Conservation (phyloP, 2,797 vertebrate genomes). For the Podargus strigoides region DNA sequence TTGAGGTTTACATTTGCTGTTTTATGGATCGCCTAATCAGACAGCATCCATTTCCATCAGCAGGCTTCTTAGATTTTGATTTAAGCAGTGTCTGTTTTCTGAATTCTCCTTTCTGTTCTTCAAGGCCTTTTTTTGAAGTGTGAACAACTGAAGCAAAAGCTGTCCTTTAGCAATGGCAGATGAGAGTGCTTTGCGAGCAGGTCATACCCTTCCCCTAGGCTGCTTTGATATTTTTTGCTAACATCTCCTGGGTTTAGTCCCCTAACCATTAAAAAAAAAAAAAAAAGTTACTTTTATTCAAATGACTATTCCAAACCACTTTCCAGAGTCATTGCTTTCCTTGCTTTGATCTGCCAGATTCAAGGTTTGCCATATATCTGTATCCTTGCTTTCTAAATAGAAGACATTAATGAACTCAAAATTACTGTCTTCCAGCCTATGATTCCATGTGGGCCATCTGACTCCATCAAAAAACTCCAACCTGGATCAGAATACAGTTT, state of each 20-base stretch:
- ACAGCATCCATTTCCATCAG: background rate
- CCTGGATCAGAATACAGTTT: background rate
- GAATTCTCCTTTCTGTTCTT: background rate
- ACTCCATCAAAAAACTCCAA: background rate
- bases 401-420: background rate
- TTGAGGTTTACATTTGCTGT: background rate
- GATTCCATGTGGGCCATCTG: background rate
- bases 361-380: background rate
- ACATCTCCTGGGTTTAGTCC: background rate
- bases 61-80: background rate
- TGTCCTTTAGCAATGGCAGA: background rate
- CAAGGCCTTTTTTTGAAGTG: background rate
- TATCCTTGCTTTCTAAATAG: background rate
- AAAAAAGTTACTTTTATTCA: background rate
- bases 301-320: background rate
- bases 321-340: background rate
- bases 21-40: background rate
- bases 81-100: background rate
- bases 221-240: background rate
- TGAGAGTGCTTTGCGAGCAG: background rate
- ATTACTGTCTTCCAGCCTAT: background rate
- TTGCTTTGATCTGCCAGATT: background rate
- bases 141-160: background rate
- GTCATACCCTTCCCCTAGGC: background rate
- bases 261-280: background rate